Percentiles rank a stretch among this genome's conserved stretches.
phyloP scores from a whole-genome alignment of 2,888 invertebrate species.

The Lapara coniferarum region DNA sequence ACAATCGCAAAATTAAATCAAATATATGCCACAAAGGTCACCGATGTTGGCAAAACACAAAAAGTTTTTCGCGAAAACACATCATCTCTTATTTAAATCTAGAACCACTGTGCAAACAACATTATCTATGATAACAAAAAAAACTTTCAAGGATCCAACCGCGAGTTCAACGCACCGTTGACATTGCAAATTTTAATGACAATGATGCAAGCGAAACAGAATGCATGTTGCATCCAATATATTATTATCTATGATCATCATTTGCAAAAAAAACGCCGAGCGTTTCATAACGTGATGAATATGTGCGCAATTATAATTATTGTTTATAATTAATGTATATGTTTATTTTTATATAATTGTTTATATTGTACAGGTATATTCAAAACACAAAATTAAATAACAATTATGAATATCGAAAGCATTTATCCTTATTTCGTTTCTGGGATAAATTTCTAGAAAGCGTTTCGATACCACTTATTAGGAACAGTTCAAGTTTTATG shows the following conservation, averaged over 20 bases:
- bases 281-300: constrained; percentile 6
- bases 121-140: constrained; percentile 63
- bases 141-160: constrained; percentile 72
- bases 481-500: too few species aligned
- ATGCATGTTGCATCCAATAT: constrained; percentile 33
- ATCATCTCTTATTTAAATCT: constrained; percentile 27
- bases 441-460: background rate
- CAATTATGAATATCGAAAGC: background rate
- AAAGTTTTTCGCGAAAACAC: constrained; percentile 33
- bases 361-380: too few species aligned
- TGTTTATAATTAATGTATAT: constrained; percentile 24
- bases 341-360: constrained; percentile 22
- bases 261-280: constrained; percentile 3
- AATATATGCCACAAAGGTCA: constrained; percentile 23
- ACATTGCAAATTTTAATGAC: constrained; percentile 69
- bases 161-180: constrained; percentile 71
- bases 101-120: constrained; percentile 45
- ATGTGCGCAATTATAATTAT: constrained; percentile 28
- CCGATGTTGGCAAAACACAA: constrained; percentile 5
- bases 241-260: constrained; percentile 20
- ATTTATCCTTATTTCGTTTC: background rate
- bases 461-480: too few species aligned
- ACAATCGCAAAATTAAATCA: constrained; percentile 13
- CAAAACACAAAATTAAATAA: background rate
- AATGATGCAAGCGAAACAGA: constrained; percentile 56